Conservation (phyloP, 2,113 vertebrate genomes). For the Oenanthe melanoleuca region DNA sequence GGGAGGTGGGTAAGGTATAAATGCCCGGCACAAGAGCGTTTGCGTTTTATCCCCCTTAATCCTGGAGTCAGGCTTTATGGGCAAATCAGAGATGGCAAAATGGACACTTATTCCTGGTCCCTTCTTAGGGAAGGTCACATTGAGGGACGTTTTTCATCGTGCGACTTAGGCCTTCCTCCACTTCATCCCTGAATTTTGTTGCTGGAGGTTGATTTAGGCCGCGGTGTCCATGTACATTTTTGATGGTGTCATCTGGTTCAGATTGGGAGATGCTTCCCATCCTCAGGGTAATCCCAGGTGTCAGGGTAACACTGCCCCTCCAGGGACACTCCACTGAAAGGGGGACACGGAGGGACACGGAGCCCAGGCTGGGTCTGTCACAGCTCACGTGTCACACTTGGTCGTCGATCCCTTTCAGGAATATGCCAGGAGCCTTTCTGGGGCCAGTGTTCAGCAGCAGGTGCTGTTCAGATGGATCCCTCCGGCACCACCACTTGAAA, state of each 20-base stretch:
- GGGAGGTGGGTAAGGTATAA: neutral
- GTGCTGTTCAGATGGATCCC: neutral
- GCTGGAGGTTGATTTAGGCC: neutral
- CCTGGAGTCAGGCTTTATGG: too few relatives aligned
- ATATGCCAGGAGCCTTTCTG: neutral
- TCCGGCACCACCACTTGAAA: neutral
- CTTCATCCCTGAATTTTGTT: neutral
- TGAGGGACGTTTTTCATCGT: accelerated
- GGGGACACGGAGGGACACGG: too few relatives aligned
- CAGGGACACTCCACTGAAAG: accelerated
- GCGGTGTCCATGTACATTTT: accelerated
- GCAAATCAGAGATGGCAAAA: neutral
- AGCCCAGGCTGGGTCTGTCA: neutral
- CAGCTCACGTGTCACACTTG: accelerated
- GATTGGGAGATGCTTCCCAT: neutral
- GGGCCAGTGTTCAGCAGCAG: neutral
- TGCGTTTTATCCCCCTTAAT: neutral
- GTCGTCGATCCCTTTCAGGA: neutral
- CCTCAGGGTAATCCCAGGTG: too few relatives aligned
- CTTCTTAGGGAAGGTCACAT: accelerated
- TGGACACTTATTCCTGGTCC: accelerated
- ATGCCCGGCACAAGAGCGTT: neutral
- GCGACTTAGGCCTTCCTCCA: accelerated
- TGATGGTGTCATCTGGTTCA: neutral
- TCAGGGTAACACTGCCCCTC: neutral